phyloP scores from a whole-genome alignment of 2,888 invertebrate genomes.

The Ornithoptera priamus region DNA sequence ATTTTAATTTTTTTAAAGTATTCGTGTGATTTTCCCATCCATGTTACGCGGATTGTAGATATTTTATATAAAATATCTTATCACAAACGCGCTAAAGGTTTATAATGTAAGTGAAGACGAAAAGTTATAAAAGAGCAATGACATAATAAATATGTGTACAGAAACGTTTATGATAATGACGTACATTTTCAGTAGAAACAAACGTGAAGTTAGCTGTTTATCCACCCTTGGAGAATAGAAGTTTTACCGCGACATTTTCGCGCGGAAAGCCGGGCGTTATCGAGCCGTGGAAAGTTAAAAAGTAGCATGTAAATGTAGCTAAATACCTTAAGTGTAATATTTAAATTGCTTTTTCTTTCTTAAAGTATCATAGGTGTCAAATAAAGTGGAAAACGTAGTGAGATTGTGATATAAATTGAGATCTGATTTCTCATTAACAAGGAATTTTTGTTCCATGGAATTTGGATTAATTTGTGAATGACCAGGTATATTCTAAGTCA shows the following conservation, averaged over 20 bases:
- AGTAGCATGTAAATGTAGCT: constrained; percentile 54
- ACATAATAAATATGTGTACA: constrained; percentile 37
- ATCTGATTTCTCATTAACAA: constrained; percentile 52
- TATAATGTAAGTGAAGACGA: not conserved
- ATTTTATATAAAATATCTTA: not conserved
- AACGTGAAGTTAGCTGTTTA: constrained; percentile 69
- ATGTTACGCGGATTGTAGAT: not conserved
- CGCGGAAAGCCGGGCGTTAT: constrained; percentile 81
- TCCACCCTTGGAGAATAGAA: constrained; percentile 56
- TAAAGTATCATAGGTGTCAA: constrained; percentile 42
- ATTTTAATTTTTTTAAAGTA: not conserved
- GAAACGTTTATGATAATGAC: constrained; percentile 52
- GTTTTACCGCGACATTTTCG: constrained; percentile 81
- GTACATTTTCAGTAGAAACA: constrained; percentile 74
- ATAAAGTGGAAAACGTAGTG: constrained; percentile 44
- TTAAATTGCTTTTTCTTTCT: constrained; percentile 31
- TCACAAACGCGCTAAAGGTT: not conserved
- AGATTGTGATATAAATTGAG: constrained; percentile 47
- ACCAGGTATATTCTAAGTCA: constrained; percentile 64
- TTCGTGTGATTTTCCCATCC: not conserved
- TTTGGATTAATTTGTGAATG: constrained; percentile 74
- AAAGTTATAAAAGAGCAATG: not conserved
- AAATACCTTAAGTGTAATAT: constrained; percentile 37
- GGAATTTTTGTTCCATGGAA: constrained; percentile 59
- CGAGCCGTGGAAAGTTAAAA: constrained; percentile 76